Conservation (phyloP, 1,140 invertebrate species). For the Helicorthomorpha holstii region DNA sequence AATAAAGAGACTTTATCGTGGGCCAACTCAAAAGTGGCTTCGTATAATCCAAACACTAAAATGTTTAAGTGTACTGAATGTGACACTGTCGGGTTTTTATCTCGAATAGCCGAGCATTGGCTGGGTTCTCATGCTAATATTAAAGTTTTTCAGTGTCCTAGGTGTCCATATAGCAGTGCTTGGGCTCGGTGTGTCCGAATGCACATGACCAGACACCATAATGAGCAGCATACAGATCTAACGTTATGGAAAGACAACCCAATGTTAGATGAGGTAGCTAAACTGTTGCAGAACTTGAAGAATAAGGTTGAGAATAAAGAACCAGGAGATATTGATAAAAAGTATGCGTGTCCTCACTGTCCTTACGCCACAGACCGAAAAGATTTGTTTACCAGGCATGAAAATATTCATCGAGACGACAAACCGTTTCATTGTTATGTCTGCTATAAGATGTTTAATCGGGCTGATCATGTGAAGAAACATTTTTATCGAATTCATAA, state of each 20-base stretch:
- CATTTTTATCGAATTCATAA: conserved; percentile 79
- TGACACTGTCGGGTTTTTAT: conserved; percentile 56
- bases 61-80: conserved; percentile 56
- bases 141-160: conserved; percentile 49
- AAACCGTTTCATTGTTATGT: conserved; percentile 86
- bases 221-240: conserved; percentile 23
- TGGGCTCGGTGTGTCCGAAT: conserved; percentile 54
- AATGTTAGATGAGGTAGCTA: conserved; percentile 51
- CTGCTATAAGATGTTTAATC: conserved; percentile 78
- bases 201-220: conserved; percentile 48
- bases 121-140: conserved; percentile 58
- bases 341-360: conserved; percentile 67
- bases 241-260: conserved; percentile 46
- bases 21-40: conserved; percentile 49
- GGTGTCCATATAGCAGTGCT: conserved; percentile 51
- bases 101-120: conserved; percentile 65
- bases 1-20: conserved; percentile 46
- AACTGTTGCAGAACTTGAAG: conserved; percentile 47
- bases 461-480: conserved; percentile 88
- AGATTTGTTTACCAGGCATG: conserved; percentile 85
- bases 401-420: conserved; percentile 86
- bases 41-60: conserved; percentile 50
- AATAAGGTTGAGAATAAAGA: conserved; percentile 35
- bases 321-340: conserved; percentile 32
- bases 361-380: conserved; percentile 77